These are phyloP conservation scores for Drosophila lacertosa DNA, from an alignment of 1,140 invertebrate species.

Conservation along the genomic window DNA sequence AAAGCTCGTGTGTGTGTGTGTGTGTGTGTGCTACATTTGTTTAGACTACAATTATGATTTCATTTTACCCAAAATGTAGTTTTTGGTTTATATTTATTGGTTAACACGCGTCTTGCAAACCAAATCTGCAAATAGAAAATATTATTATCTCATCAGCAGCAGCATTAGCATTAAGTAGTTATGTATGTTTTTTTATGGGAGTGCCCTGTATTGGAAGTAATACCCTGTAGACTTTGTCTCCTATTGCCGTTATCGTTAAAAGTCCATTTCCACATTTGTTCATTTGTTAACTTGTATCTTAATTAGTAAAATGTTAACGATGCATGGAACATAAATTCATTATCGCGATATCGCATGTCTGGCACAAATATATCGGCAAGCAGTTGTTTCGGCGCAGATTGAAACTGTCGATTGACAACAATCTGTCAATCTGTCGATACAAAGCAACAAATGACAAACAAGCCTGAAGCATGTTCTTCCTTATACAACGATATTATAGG, in stretches of 20 bases:
- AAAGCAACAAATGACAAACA: conserved; percentile 6
- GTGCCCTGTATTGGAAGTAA: conserved; percentile 46
- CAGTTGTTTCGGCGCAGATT: conserved; percentile 2
- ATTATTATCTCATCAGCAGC: conserved; percentile 67
- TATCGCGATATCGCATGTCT: conserved; percentile 44
- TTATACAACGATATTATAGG: not conserved
- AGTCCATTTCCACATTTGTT: conserved; percentile 49
- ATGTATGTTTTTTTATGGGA: conserved; percentile 37
- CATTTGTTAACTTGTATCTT: conserved; percentile 51
- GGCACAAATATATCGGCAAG: conserved; percentile 24
- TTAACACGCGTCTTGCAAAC: conserved; percentile 71
- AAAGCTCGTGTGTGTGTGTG: conserved; percentile 8
- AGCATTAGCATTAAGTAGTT: conserved; percentile 12
- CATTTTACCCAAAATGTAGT: conserved; percentile 55
- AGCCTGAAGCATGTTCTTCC: not conserved
- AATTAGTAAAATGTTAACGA: conserved; percentile 50
- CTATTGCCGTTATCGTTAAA: conserved; percentile 39
- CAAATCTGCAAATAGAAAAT: conserved; percentile 80
- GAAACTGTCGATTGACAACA: conserved; percentile 5
- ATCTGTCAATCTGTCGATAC: conserved; percentile 13
- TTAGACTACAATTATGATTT: conserved; percentile 52
- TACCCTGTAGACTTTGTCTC: conserved; percentile 37
- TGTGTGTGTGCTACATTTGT: conserved; percentile 32
- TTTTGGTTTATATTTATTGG: conserved; percentile 34
- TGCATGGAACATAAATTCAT: conserved; percentile 34